phyloP scores from a whole-genome alignment of 2,888 invertebrate genomes.

The Tenodera sinensis region DNA sequence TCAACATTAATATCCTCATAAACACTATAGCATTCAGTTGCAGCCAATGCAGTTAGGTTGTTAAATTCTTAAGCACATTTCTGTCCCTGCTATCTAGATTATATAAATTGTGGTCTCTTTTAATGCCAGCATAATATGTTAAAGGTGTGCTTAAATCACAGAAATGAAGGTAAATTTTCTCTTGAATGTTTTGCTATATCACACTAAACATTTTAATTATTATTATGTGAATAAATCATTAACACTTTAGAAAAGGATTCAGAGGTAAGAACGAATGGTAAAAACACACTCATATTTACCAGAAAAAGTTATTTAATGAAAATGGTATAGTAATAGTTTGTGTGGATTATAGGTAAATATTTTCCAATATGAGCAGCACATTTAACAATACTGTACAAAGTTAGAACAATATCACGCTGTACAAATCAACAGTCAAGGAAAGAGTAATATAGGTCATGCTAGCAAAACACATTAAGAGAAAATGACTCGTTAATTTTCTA shows the following conservation, averaged over 20 bases:
- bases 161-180: too few relatives aligned
- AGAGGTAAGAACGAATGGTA: neutral
- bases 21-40: too few relatives aligned
- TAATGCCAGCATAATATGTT: too few relatives aligned
- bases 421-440: neutral
- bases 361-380: slow-evolving; percentile 7
- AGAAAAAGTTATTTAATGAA: slow-evolving; percentile 9
- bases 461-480: neutral
- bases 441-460: neutral
- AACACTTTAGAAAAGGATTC: neutral
- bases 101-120: too few relatives aligned
- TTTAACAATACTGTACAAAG: slow-evolving; percentile 9
- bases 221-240: too few relatives aligned
- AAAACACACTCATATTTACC: neutral
- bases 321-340: slow-evolving; percentile 10
- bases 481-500: neutral
- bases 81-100: too few relatives aligned
- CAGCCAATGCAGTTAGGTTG: too few relatives aligned
- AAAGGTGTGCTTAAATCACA: too few relatives aligned
- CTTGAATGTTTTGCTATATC: too few relatives aligned
- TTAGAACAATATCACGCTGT: slow-evolving; percentile 6
- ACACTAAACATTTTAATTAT: too few relatives aligned
- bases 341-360: slow-evolving; percentile 6
- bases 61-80: too few relatives aligned
- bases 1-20: too few relatives aligned